Base-by-base conservation (phyloP, 2,888 invertebrate species). In the Patella ulyssiponensis region DNA sequence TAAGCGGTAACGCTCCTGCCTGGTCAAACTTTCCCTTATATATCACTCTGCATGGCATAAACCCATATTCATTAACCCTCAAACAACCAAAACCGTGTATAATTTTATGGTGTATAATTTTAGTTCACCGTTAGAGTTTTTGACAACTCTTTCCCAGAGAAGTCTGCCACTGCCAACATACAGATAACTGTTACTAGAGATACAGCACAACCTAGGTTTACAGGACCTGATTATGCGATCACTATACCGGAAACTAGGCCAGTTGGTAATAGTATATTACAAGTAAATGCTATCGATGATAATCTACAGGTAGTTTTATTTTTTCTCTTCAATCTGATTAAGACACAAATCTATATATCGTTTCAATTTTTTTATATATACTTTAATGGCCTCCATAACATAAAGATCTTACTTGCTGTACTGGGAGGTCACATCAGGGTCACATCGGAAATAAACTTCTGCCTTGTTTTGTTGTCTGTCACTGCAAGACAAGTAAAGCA, bases 121-220 rank as follows among this genome's bases (percentile, higher is more conserved):
- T 80, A 83, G 79, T 77, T 86, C 71, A 79, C 83, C 3, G 81
- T 89, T 1, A 51, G 79, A 44, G 88, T 85, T 15, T 79, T 79
- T 3, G 90, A 90, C 78, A 80, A 84, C 70, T 89, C 89, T 11
- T 77, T 82, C 9, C 86, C 86, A 9, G 80, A 82, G 1, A 73
- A 79, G 11, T 27, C 73, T 17, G 73, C 80, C 51, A 54, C 20
- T 9, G 72, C 72, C 15, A 74, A 77, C 51, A 86, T 86, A 23
- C 79, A 82, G 52, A 85, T 87, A 20, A 82, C 80, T 7, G 81
- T 88, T 54, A 82, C 79, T 73, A 84, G 88, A 53, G 75, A 83
- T 69, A 78, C 86, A 20, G 88, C 87, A 77, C 85, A 85, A 17
- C 98, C 98, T 0, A 94, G 94, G 76, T 98, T 98, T 72, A 75